A percentile compares a stretch with the other conserved stretches of the same genome.
Conservation (phyloP, 2,888 invertebrate genomes). For the Amiota mariae region DNA sequence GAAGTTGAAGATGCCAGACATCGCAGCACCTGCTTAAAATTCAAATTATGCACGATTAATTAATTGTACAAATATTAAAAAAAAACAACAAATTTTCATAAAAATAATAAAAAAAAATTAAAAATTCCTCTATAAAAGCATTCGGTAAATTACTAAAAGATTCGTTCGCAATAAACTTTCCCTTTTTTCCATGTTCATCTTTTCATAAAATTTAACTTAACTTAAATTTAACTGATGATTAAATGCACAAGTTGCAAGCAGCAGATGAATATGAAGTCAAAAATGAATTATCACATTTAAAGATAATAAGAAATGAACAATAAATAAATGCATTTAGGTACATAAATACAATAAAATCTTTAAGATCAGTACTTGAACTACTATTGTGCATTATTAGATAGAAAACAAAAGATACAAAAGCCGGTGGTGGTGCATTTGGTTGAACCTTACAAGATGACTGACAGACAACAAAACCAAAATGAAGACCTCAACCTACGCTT, state of each 20-base stretch:
- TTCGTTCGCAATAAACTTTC: constrained; percentile 62
- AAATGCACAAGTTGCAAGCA: constrained; percentile 58
- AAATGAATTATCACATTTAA: too few species aligned
- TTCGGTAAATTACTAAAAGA: constrained; percentile 24
- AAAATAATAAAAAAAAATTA: constrained; percentile 11
- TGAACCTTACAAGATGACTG: constrained; percentile 38
- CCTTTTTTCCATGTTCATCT: constrained; percentile 45
- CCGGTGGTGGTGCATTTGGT: too few species aligned
- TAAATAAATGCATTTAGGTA: too few species aligned
- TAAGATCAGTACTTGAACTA: too few species aligned
- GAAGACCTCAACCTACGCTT: constrained; percentile 12
- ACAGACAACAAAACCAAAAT: constrained; percentile 2
- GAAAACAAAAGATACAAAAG: too few species aligned
- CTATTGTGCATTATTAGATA: too few species aligned
- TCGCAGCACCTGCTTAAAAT: neutral
- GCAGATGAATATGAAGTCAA: constrained; percentile 30
- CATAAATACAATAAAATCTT: too few species aligned
- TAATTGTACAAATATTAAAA: constrained; percentile 47
- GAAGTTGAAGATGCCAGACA: neutral
- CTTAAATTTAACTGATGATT: constrained; percentile 33
- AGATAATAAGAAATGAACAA: too few species aligned
- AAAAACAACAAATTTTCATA: constrained; percentile 36
- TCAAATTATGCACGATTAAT: constrained; percentile 2
- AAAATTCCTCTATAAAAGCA: neutral
- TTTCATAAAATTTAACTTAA: constrained; percentile 32